Conservation (phyloP, 30 jellyfish, hydroid and myxozoan species). For the Hydractinia echinata region DNA sequence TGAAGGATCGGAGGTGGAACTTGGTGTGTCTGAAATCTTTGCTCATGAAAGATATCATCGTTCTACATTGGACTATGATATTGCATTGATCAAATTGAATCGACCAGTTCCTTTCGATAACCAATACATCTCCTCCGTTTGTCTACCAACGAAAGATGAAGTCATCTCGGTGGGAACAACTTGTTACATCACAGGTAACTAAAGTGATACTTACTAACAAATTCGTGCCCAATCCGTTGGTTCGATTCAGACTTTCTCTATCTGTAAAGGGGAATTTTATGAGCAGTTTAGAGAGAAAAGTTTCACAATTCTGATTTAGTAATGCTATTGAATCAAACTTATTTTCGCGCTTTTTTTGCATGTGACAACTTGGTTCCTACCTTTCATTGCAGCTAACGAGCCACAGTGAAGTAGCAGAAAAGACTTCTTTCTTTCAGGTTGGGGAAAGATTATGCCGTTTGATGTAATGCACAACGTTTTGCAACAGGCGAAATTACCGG, state of each 20-base stretch:
- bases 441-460: conserved; percentile 63
- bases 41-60: conserved; percentile 44
- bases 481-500: conserved; percentile 68
- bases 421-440: conserved; percentile 29
- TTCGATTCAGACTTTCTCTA: neutral
- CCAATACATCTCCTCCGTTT: conserved; percentile 50
- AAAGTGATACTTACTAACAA: neutral
- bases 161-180: conserved; percentile 72
- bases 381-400: too few species aligned
- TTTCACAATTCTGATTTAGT: neutral
- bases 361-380: too few species aligned
- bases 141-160: conserved; percentile 63
- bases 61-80: conserved; percentile 52
- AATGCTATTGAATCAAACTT: neutral
- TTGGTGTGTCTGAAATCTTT: conserved; percentile 55
- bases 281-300: neutral
- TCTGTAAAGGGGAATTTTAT: neutral
- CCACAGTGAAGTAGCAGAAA: too few species aligned
- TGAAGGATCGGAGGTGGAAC: conserved; percentile 39
- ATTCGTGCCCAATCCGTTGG: neutral
- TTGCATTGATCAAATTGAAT: conserved; percentile 64
- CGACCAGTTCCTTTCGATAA: conserved; percentile 55
- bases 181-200: conserved; percentile 82
- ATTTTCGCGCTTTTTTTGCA: too few species aligned
- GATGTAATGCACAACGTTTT: conserved; percentile 64